Percentiles rank a stretch among this genome's conserved stretches.
phyloP scores from a whole-genome alignment of 2,888 invertebrate species.

The Deilephila porcellus region DNA sequence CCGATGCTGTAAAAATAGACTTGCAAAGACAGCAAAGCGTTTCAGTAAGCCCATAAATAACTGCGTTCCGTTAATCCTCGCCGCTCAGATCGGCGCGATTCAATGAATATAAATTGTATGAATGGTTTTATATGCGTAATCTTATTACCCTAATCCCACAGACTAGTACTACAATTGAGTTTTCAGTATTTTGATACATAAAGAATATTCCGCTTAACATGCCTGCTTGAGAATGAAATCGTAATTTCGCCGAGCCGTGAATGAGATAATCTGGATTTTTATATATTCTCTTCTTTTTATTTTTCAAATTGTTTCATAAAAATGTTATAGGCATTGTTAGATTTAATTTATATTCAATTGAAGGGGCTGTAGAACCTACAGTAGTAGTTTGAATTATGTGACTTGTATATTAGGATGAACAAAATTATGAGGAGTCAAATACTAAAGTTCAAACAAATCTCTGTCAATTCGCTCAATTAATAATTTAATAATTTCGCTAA shows the following conservation, averaged over 20 bases:
- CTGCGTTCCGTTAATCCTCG: slow-evolving; percentile 46
- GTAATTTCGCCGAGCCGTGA: not conserved
- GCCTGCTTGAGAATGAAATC: not conserved
- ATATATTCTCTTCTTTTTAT: not conserved
- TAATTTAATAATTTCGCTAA: too few relatives aligned
- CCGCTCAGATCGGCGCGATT: slow-evolving; percentile 46
- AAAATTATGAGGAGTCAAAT: too few relatives aligned
- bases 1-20: not conserved
- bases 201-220: not conserved
- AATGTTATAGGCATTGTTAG: too few relatives aligned
- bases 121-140: slow-evolving; percentile 52
- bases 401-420: too few relatives aligned
- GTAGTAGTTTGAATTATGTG: too few relatives aligned
- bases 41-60: slow-evolving; percentile 42
- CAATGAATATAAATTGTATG: slow-evolving; percentile 59
- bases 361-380: too few relatives aligned
- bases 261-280: not conserved
- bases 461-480: too few relatives aligned
- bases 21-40: slow-evolving; percentile 31
- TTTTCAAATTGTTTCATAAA: too few relatives aligned
- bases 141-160: slow-evolving; percentile 53
- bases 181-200: slow-evolving; percentile 3
- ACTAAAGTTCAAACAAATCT: too few relatives aligned
- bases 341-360: too few relatives aligned
- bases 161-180: slow-evolving; percentile 2